phyloP scores from a whole-genome alignment of 2,113 vertebrate species.

The Neofelis nebulosa region DNA sequence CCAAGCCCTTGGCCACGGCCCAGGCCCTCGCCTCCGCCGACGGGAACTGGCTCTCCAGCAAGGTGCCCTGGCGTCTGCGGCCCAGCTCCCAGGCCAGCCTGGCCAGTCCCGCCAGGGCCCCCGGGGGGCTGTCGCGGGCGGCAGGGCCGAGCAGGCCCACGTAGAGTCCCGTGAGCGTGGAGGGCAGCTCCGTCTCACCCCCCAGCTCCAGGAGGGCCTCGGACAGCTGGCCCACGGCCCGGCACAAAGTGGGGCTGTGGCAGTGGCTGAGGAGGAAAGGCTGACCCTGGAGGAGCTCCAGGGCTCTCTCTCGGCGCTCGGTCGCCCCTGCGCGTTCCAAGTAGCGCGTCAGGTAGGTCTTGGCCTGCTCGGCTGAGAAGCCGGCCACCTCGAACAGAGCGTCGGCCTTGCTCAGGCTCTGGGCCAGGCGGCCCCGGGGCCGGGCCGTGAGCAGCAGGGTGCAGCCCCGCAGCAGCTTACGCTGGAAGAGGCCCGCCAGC shows the following conservation, averaged over 20 bases:
- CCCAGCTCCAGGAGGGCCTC: slow-evolving; percentile 75
- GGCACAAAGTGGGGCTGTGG: slow-evolving; percentile 90
- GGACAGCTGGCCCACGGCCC: slow-evolving; percentile 86
- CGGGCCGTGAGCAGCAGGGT: slow-evolving; percentile 90
- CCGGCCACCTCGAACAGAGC: slow-evolving; percentile 88
- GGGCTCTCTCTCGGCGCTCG: slow-evolving; percentile 44
- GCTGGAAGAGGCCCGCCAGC: slow-evolving; percentile 90
- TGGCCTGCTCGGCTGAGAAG: slow-evolving; percentile 87
- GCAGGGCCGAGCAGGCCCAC: slow-evolving; percentile 83
- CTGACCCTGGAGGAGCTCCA: slow-evolving; percentile 79
- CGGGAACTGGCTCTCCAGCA: slow-evolving; percentile 66
- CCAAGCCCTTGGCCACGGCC: slow-evolving; percentile 83
- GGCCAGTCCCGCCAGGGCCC: slow-evolving; percentile 82
- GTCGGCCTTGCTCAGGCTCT: slow-evolving; percentile 88
- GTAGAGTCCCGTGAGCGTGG: slow-evolving; percentile 90
- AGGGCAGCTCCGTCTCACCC: slow-evolving; percentile 80
- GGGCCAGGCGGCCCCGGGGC: slow-evolving; percentile 87
- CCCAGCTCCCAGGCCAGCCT: slow-evolving; percentile 89
- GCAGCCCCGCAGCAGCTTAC: slow-evolving; percentile 90
- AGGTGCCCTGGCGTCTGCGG: slow-evolving; percentile 82
- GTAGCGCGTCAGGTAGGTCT: slow-evolving; percentile 86
- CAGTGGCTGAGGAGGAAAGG: slow-evolving; percentile 88
- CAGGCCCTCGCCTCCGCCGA: slow-evolving; percentile 82
- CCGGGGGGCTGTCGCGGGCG: not conserved
- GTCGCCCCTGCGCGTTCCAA: slow-evolving; percentile 74